phyloP scores from a whole-genome alignment of 2,113 vertebrate genomes.

The Notarius lentiginosus region DNA sequence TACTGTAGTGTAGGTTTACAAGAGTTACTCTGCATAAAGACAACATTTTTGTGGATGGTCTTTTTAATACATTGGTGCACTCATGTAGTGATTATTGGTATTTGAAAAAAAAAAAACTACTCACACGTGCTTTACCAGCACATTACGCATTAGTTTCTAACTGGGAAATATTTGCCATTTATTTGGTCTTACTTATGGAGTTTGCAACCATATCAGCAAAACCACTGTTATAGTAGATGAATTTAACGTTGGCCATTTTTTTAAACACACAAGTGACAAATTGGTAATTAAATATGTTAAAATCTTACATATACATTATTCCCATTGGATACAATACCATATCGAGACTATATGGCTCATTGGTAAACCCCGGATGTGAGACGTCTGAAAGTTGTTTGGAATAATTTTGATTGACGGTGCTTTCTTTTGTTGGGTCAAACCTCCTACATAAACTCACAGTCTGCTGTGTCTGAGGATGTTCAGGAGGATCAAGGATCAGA shows the following conservation, averaged over 20 bases:
- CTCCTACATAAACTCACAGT: background rate
- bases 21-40: background rate
- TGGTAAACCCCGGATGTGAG: background rate
- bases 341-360: background rate
- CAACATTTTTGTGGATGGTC: background rate
- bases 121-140: conserved; percentile 18
- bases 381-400: background rate
- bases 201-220: background rate
- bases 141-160: conserved; percentile 21
- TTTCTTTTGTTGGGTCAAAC: background rate
- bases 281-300: background rate
- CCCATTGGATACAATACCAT: background rate
- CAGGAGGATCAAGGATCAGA: conserved; percentile 3
- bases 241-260: background rate
- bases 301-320: background rate
- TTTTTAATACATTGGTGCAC: background rate
- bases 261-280: background rate
- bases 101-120: background rate
- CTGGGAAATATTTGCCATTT: conserved; percentile 30
- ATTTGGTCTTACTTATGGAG: background rate
- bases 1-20: background rate
- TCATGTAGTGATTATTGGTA: background rate
- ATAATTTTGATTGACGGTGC: background rate
- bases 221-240: background rate
- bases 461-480: background rate